Conservation (phyloP, 2,797 vertebrate genomes). For the Paratrypauchen microcephalus region DNA sequence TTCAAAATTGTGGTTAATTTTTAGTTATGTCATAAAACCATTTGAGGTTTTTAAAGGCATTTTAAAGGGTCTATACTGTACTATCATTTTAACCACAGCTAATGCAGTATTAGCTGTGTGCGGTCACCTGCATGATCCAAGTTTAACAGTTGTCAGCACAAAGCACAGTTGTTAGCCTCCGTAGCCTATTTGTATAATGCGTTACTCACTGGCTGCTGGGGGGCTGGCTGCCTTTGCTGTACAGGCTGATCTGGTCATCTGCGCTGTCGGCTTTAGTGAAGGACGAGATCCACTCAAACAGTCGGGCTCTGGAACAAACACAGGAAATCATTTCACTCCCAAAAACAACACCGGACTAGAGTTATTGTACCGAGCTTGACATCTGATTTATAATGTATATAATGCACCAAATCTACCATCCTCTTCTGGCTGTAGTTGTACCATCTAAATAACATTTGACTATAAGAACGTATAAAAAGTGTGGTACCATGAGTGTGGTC, state of each 20-base stretch:
- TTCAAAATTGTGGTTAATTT: too few relatives aligned
- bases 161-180: slow-evolving; percentile 31
- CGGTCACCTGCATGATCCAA: too few relatives aligned
- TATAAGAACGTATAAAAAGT: too few relatives aligned
- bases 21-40: too few relatives aligned
- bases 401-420: too few relatives aligned
- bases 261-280: slow-evolving; percentile 82
- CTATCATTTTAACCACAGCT: background rate
- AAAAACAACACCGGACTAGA: slow-evolving; percentile 7
- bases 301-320: slow-evolving; percentile 78
- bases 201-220: slow-evolving; percentile 81
- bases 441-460: too few relatives aligned
- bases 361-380: background rate
- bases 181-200: slow-evolving; percentile 10
- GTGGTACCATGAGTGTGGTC: too few relatives aligned
- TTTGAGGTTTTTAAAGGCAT: too few relatives aligned
- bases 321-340: slow-evolving; percentile 19
- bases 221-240: slow-evolving; percentile 79
- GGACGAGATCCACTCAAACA: slow-evolving; percentile 86
- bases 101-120: background rate
- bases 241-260: slow-evolving; percentile 78
- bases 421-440: too few relatives aligned
- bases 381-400: too few relatives aligned
- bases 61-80: too few relatives aligned
- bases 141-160: too few relatives aligned